Base-by-base conservation (phyloP, 1,140 invertebrate species). In the Sinella curviseta region DNA sequence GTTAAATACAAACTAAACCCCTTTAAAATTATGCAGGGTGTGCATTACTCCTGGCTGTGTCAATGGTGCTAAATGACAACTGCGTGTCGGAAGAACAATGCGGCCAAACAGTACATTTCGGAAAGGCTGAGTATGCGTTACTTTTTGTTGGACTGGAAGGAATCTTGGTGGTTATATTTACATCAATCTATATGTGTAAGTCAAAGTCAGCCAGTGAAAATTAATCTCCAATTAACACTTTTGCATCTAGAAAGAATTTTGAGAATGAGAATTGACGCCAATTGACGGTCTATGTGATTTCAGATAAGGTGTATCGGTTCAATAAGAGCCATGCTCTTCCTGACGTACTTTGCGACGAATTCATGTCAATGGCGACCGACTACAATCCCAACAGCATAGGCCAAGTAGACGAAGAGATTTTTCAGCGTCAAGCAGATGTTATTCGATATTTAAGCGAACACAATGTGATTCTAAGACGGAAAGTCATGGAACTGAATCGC, bases 341-440 rank as follows among this genome's bases (percentile, higher is more conserved):
- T 17, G 83, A 84, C 74, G 83, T 84, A 2, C 65, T 84, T 16
- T 36, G 81, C 16, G 76, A 82, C n/a, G 83, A 84, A 76, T 35
- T 80, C 24, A 81, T 83, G 80, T 79, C 35, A 17, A 33, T 55
- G 8, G 78, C 76, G n/a, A 81, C 76, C 1, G 80, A 81, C 57
- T 78, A 79, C 67, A 77, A 74, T 4, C 77, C 77, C 4, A 78
- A 78, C 20, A 83, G 82, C 16, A 17, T 80, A 20, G 79, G 83
- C 3, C 75, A 36, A 24, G 77, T 82, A 0, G 80, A 81, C 1
- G 87, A 88, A 33, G 91, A 92, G 77, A 87, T 92, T 74, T 86
- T 92, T 54, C 90, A 92, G 85, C 91, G 91, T 83, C 91, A 92
- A 85, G 90, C 89, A 0, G 88, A 89, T 84, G 84, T 89, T 26